A percentile compares a stretch with the other conserved stretches of the same genome.
These are phyloP conservation scores for Peromyscus leucopus DNA, from an alignment of 2,113 vertebrate species.

Conservation along the genomic window DNA sequence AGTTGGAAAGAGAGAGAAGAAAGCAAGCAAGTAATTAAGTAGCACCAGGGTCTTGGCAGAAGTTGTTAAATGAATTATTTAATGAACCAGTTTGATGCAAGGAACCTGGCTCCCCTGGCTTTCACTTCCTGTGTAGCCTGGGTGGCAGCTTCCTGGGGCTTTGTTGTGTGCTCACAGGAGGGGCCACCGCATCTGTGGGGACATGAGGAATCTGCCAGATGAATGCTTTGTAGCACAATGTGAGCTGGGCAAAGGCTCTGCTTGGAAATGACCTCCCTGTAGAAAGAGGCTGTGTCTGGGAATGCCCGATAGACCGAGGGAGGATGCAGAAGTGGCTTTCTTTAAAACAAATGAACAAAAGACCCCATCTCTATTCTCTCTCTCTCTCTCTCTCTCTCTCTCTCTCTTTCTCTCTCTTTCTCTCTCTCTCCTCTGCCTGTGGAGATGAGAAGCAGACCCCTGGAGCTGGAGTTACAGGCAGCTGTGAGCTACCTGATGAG, in stretches of 20 bases:
- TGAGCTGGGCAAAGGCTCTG: not conserved
- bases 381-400: too few species aligned
- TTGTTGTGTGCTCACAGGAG: not conserved
- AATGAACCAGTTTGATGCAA: conserved; percentile 46
- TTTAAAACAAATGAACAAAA: not conserved
- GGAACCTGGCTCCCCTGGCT: conserved; percentile 18
- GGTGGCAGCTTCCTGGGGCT: not conserved
- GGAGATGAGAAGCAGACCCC: not conserved
- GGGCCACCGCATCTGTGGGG: not conserved
- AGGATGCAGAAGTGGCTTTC: not conserved
- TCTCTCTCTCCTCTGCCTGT: not conserved
- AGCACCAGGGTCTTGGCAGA: conserved; percentile 68
- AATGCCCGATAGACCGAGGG: not conserved
- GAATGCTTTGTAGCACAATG: not conserved
- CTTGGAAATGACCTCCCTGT: not conserved
- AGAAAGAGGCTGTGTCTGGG: not conserved
- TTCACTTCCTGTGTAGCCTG: conserved; percentile 8
- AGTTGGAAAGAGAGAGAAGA: conserved; percentile 74
- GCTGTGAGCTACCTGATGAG: not conserved
- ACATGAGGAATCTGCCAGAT: not conserved
- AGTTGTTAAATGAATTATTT: conserved; percentile 76
- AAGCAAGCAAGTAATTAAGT: conserved; percentile 72
- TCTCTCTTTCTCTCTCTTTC: too few species aligned
- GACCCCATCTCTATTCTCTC: not conserved
- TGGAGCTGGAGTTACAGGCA: not conserved